phyloP scores from a whole-genome alignment of 30 jellyfish, hydroid and myxozoan species.

The Chironex yamaguchii region DNA sequence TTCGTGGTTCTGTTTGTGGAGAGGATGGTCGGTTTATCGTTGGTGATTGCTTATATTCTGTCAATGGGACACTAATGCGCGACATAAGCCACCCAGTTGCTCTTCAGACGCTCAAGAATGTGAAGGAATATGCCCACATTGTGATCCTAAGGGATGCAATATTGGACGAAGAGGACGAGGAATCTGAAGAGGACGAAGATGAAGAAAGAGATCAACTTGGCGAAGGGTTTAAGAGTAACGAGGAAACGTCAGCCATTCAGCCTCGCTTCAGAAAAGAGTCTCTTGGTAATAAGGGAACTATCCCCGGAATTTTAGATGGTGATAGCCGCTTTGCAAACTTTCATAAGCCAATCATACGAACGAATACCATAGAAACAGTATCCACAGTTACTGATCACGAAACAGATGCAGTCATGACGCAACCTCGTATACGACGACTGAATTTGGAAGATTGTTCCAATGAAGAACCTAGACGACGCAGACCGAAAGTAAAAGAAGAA shows the following conservation, averaged over 20 bases:
- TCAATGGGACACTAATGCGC: slow-evolving; percentile 86
- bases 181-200: neutral
- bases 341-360: neutral
- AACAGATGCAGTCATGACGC: neutral
- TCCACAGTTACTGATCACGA: neutral
- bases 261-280: neutral
- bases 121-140: slow-evolving; percentile 66
- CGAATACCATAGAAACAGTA: neutral
- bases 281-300: neutral
- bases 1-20: slow-evolving; percentile 87
- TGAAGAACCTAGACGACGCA: neutral
- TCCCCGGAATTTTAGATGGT: neutral
- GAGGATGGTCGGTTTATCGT: slow-evolving; percentile 75
- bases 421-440: neutral
- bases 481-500: neutral
- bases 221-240: neutral
- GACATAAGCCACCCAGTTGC: slow-evolving; percentile 95
- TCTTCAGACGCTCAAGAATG: slow-evolving; percentile 80
- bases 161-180: slow-evolving; percentile 20
- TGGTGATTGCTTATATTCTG: slow-evolving; percentile 91
- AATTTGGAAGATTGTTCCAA: neutral
- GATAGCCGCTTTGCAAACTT: neutral
- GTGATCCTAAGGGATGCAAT: slow-evolving; percentile 78
- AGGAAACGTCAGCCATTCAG: neutral
- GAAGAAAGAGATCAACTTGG: neutral